phyloP scores from a whole-genome alignment of 2,797 vertebrate species.

The Rhinophrynus dorsalis region DNA sequence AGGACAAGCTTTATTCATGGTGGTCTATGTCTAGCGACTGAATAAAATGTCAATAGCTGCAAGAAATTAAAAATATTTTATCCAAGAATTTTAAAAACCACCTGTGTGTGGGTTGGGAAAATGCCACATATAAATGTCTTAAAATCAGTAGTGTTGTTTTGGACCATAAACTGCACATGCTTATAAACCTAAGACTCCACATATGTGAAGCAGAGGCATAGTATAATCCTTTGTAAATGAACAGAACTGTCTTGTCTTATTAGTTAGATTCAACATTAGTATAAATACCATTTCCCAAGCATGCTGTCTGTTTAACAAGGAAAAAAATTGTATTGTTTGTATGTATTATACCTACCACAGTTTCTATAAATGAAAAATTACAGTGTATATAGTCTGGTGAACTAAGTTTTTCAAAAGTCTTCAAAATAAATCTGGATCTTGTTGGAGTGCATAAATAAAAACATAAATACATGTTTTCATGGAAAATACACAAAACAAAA shows the following conservation, averaged over 20 bases:
- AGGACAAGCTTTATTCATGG: slow-evolving; percentile 36
- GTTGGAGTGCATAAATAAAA: slow-evolving; percentile 36
- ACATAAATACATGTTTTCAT: not conserved
- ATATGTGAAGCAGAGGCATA: slow-evolving; percentile 39
- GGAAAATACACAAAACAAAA: slow-evolving; percentile 13
- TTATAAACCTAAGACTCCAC: slow-evolving; percentile 24
- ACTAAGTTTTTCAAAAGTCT: slow-evolving; percentile 22
- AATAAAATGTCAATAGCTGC: slow-evolving; percentile 44
- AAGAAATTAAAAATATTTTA: slow-evolving; percentile 38
- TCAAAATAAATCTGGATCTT: slow-evolving; percentile 36
- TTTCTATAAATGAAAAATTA: slow-evolving; percentile 4
- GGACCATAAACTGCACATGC: slow-evolving; percentile 22
- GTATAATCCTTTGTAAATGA: slow-evolving; percentile 1
- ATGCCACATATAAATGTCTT: slow-evolving; percentile 29
- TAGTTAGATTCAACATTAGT: slow-evolving; percentile 9
- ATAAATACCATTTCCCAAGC: slow-evolving; percentile 17
- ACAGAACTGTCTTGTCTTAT: not conserved
- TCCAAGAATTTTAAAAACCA: slow-evolving; percentile 26
- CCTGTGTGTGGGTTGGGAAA: slow-evolving; percentile 12
- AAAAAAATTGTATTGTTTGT: slow-evolving; percentile 5
- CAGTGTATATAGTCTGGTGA: slow-evolving; percentile 5
- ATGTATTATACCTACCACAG: slow-evolving; percentile 40
- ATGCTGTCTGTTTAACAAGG: slow-evolving; percentile 20
- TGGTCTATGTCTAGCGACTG: slow-evolving; percentile 34
- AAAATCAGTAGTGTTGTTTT: slow-evolving; percentile 27